Base-by-base conservation (phyloP, 37 sponge, comb jelly and placozoan species). In the Dysidea cf. avara region DNA sequence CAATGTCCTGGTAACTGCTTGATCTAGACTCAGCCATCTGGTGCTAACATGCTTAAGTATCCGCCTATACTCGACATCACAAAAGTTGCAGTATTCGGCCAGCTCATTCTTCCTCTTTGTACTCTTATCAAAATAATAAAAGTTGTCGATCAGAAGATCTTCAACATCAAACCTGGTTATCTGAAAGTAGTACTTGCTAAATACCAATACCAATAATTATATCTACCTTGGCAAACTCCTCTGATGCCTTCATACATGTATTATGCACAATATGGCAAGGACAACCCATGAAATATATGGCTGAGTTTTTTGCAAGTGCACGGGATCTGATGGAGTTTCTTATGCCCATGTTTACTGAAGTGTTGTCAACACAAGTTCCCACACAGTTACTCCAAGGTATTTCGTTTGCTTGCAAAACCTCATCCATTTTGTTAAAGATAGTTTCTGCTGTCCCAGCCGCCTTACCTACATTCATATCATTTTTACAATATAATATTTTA, bases 381-480 rank as follows among this genome's bases (percentile, higher is more conserved):
- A 80, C 60, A 58, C 87, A 87, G 14, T 81, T 74, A 16, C 22
- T 36, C 81, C 81, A 87, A 30, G 77, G 46, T 32, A 81, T 59
- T 17, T 18, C 35, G 35, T 29, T 16, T 5, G 20, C 51, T 18
- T 26, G 22, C n/a, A 81, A 33, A 3, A 39, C 67, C 22, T 52
- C 66, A 47, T 87, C 72, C 78, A 87, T 76, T 61, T 76, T 71
- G 17, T 30, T 46, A 37, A 76, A 87, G 50, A 87, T 81, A 0
- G 39, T 28, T 47, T 72, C 80, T 39, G 86, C 80, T n/a, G 74
- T 73, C 16, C 38, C 68, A n/a, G 79, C 34, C 11, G n/a, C 34
- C 9, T 0, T 13, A 6, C 68, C 79, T 54, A 18, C 18, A 68
- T 48, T 25, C 11, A 29, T 5, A n/a, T n/a, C n/a, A n/a, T n/a